Conservation (phyloP, 2,797 vertebrate species). For the Pteronotus mesoamericanus region DNA sequence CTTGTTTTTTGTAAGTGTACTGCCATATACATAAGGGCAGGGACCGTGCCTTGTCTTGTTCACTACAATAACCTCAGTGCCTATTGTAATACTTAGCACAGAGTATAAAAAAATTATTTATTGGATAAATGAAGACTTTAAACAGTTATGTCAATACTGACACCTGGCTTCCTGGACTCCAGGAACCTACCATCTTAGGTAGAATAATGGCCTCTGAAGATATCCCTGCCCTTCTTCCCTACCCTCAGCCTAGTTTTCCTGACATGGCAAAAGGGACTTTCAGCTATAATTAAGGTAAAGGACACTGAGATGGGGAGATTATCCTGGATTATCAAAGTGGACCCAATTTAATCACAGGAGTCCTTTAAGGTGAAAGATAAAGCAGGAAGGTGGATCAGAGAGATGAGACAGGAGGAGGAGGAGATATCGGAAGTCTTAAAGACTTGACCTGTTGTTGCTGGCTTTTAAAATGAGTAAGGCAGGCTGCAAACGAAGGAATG, state of each 20-base stretch:
- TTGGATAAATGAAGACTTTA: neutral
- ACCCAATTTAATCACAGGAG: neutral
- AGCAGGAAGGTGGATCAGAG: neutral
- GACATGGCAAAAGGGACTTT: neutral
- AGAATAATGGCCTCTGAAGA: neutral
- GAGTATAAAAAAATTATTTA: neutral
- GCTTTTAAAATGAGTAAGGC: neutral
- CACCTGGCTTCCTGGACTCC: neutral
- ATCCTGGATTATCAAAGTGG: neutral
- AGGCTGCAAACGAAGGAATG: neutral
- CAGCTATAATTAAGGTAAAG: constrained; percentile 12
- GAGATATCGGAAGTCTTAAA: neutral
- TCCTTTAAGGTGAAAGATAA: neutral
- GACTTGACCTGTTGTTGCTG: neutral
- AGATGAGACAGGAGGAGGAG: neutral
- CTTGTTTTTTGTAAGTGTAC: neutral
- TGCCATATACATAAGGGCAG: neutral
- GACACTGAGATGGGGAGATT: neutral
- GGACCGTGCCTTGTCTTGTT: neutral
- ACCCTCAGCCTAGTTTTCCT: neutral
- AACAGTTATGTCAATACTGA: neutral
- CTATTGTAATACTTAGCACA: neutral
- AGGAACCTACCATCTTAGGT: neutral
- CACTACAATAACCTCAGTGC: neutral
- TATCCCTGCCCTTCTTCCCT: neutral